Conservation (phyloP, 2,113 vertebrate species). For the Barnardius zonarius region DNA sequence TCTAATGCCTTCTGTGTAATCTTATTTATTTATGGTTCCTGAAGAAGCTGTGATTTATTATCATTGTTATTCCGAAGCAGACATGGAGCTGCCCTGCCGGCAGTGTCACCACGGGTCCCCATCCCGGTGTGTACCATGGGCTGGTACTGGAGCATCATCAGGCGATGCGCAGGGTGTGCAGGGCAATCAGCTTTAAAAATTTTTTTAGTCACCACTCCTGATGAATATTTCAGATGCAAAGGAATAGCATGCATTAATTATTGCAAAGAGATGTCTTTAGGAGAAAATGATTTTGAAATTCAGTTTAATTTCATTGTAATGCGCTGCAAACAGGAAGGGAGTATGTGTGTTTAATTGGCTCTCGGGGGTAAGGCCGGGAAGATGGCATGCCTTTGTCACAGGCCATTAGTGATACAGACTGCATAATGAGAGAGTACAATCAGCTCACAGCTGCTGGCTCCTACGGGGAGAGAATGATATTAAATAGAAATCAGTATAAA, state of each 20-base stretch:
- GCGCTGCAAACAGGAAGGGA: constrained; percentile 74
- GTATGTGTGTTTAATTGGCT: constrained; percentile 86
- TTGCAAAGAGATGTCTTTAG: constrained; percentile 78
- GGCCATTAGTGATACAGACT: constrained; percentile 89
- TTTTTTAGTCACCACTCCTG: constrained; percentile 14
- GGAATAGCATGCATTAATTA: constrained; percentile 77
- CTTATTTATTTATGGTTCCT: neutral
- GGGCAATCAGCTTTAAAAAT: constrained; percentile 21
- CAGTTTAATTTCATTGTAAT: constrained; percentile 79
- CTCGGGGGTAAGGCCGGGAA: constrained; percentile 87
- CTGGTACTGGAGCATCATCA: neutral
- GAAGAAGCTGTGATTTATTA: constrained; percentile 32
- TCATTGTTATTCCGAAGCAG: neutral
- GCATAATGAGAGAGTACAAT: constrained; percentile 88
- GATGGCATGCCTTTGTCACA: constrained; percentile 90
- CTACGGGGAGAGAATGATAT: constrained; percentile 73
- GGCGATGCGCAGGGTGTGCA: neutral
- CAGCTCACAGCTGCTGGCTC: constrained; percentile 85
- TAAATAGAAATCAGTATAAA: constrained; percentile 77
- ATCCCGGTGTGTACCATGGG: neutral
- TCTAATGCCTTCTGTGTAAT: neutral
- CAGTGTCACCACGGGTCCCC: neutral
- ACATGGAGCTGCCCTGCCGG: neutral
- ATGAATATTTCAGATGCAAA: constrained; percentile 66
- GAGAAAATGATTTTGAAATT: constrained; percentile 77